These are phyloP conservation scores for Malthinus flaveolus DNA, from an alignment of 2,888 invertebrate genomes.

Conservation along the genomic window DNA sequence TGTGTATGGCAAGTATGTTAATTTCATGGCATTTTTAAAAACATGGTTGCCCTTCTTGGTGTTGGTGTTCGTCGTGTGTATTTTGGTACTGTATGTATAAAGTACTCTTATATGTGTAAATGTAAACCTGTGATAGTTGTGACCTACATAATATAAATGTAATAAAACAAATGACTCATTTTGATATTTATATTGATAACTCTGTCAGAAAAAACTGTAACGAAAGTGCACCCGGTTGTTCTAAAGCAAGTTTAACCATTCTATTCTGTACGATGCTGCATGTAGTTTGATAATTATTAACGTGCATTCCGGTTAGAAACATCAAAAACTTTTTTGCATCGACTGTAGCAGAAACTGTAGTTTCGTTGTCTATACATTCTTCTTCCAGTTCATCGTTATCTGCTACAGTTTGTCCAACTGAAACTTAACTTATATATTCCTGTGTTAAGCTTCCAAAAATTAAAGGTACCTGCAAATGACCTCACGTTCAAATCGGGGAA, in stretches of 20 bases:
- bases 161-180: conserved; percentile 2
- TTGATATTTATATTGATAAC: conserved; percentile 50
- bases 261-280: conserved; percentile 78
- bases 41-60: conserved; percentile 81
- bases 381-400: conserved; percentile 13
- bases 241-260: conserved; percentile 74
- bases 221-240: conserved; percentile 73
- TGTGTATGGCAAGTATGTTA: conserved; percentile 80
- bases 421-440: background rate
- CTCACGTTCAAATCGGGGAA: conserved; percentile 75
- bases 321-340: conserved; percentile 80
- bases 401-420: conserved; percentile 17
- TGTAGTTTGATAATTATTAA: conserved; percentile 67
- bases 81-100: conserved; percentile 9
- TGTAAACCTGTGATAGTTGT: background rate
- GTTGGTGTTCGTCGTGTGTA: conserved; percentile 3
- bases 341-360: conserved; percentile 62
- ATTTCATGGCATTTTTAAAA: conserved; percentile 70
- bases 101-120: background rate
- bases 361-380: conserved; percentile 34
- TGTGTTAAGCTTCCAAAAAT: background rate
- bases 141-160: conserved; percentile 1
- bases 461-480: conserved; percentile 57
- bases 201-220: conserved; percentile 83
- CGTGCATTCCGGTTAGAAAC: conserved; percentile 78